Evolutionary conservation across 1,140 invertebrate species (phyloP).

Genomic region (Bicyclus anynana): DNA sequence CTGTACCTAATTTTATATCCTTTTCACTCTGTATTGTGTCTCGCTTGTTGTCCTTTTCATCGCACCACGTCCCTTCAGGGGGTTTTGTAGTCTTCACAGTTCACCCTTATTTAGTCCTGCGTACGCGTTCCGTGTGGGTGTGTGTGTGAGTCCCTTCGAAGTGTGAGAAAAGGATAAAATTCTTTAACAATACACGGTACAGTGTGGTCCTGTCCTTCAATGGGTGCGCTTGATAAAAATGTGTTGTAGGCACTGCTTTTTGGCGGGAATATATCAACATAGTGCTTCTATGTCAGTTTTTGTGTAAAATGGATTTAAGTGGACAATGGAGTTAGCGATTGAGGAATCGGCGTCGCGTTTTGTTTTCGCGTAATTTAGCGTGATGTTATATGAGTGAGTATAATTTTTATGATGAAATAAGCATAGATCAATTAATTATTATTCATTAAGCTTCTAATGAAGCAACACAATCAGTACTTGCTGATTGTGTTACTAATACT

Average conservation of each 20-base stretch:
- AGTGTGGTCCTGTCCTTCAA: conserved; percentile 40
- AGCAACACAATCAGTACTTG: no score
- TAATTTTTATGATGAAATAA: not conserved
- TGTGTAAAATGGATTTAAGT: conserved; percentile 35
- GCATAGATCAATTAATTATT: no score
- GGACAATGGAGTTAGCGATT: conserved; percentile 43
- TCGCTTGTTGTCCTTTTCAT: conserved; percentile 13
- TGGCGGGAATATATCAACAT: conserved; percentile 47
- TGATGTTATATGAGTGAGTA: conserved; percentile 65
- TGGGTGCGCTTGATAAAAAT: conserved; percentile 45
- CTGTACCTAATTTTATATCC: conserved; percentile 41
- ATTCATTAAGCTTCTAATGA: no score
- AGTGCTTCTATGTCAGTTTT: conserved; percentile 5
- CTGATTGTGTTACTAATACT: no score
- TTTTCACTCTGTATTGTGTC: conserved; percentile 28
- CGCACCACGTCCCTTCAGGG: conserved; percentile 37
- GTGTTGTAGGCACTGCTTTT: conserved; percentile 34
- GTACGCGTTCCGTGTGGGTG: conserved; percentile 49
- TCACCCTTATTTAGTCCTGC: conserved; percentile 62
- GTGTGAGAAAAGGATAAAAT: conserved; percentile 41
- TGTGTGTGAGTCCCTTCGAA: conserved; percentile 20
- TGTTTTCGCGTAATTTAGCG: conserved; percentile 46
- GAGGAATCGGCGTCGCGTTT: conserved; percentile 27
- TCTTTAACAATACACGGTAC: conserved; percentile 30
- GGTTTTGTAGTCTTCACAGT: conserved; percentile 49